Base-by-base conservation (phyloP, 1,140 invertebrate genomes). In the Matsumurasca onukii region DNA sequence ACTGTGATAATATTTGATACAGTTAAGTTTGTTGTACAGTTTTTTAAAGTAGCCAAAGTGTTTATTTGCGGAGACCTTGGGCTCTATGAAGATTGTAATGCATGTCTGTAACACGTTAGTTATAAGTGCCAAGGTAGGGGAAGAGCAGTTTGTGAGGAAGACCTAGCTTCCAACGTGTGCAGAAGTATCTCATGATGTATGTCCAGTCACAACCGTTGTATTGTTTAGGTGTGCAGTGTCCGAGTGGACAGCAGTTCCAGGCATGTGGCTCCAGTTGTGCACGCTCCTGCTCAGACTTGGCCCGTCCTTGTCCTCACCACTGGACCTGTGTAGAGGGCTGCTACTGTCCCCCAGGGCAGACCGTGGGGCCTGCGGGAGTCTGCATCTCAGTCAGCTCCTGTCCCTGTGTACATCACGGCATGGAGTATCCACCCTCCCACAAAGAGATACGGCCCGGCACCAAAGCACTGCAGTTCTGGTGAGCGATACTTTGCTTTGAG, bases 311-410 rank as follows among this genome's bases (percentile, higher is more conserved):
- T 39, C 48, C 73, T 0, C 91, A 90, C 77, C 80, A 78, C 49
- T 82, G 84, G 17, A 82, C 80, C 34, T 96, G 94, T 75, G 89
- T 94, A 0, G 93, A 95, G 77, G 94, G 94, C 0, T 96, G 94
- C 78, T 91, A 91, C 69, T 97, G 94, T 77, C 91, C 92, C 0
- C 79, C 82, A 52, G 92, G 91, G 20, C 82, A 89, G 77, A 86
- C 91, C 1, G 77, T 95, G 27, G 85, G 90, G 69, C 81, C 85
- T 5, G 79, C 83, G 15, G 89, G 89, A 12, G 83, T 89, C 61
- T 97, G 94, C 77, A 86, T 96, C 31, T 87, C 88, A 0, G 84
- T 91, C 22, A 84, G 84, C 0, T 79, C 88, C 66, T 97, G 94
- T 77, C 86, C 88, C 0, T 97, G 94, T 77, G 79, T 80, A 49